Percentiles rank a stretch among this genome's conserved stretches.
phyloP scores from a whole-genome alignment of 2,888 invertebrate species.

The Aphidius colemani region DNA sequence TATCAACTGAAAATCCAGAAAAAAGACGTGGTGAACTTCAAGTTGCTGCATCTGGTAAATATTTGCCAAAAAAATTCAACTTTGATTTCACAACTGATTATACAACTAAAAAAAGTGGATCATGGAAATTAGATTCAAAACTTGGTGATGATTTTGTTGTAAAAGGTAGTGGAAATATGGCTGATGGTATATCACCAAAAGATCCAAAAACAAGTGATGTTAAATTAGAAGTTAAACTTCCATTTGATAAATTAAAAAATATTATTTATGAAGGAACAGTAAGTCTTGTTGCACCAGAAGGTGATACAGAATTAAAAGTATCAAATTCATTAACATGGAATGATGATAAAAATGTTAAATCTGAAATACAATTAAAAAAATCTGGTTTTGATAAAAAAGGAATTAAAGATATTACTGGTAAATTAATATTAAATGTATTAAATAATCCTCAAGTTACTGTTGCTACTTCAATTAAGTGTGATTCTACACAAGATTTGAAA shows the following conservation, averaged over 20 bases:
- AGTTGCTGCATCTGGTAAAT: conserved; percentile 38
- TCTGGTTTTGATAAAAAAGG: conserved; percentile 54
- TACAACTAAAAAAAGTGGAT: conserved; percentile 24
- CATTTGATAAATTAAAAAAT: conserved; percentile 66
- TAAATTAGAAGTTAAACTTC: conserved; percentile 62
- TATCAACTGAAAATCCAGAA: conserved; percentile 39
- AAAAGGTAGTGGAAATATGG: conserved; percentile 34
- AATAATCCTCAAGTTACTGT: conserved; percentile 62
- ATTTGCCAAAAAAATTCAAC: conserved; percentile 38
- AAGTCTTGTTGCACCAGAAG: conserved; percentile 48
- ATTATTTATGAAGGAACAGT: conserved; percentile 61
- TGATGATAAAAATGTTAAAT: conserved; percentile 62
- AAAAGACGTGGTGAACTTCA: conserved; percentile 40
- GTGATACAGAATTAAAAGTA: conserved; percentile 51
- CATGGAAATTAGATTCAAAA: conserved; percentile 40
- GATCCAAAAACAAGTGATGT: conserved; percentile 62
- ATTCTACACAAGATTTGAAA: conserved; percentile 53
- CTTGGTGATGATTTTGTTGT: conserved; percentile 43
- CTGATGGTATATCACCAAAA: conserved; percentile 47
- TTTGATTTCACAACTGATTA: conserved; percentile 34
- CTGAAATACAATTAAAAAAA: conserved; percentile 48
- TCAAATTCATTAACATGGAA: conserved; percentile 63
- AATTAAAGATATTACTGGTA: conserved; percentile 56
- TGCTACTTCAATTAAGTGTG: conserved; percentile 60
- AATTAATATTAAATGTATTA: conserved; percentile 60